These are phyloP conservation scores for Xiphorhynchus elegans DNA, from an alignment of 2,113 vertebrate species.

Conservation along the genomic window DNA sequence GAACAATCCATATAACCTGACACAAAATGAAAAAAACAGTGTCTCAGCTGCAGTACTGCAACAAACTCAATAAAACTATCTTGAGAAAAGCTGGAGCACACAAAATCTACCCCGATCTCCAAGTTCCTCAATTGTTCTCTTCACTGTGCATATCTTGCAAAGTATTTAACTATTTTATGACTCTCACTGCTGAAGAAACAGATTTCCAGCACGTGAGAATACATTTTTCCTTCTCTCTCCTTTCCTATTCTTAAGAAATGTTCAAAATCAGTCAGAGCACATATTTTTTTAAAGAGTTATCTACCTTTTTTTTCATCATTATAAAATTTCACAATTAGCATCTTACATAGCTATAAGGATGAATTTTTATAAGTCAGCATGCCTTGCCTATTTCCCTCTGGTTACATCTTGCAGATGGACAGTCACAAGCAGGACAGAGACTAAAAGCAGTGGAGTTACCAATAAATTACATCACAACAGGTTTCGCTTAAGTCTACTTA, in stretches of 20 bases:
- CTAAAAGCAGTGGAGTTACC: background rate
- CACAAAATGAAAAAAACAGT: background rate
- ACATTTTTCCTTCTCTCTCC: background rate
- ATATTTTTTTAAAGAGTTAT: background rate
- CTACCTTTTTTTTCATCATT: background rate
- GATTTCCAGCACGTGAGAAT: background rate
- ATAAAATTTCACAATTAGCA: background rate
- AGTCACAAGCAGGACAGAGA: background rate
- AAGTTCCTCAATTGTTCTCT: background rate
- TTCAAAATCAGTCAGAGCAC: background rate
- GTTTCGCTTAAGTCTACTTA: background rate
- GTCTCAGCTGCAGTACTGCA: background rate
- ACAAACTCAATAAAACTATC: background rate
- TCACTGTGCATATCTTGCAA: background rate
- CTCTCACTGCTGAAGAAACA: background rate
- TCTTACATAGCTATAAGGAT: background rate
- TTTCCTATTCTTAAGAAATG: background rate
- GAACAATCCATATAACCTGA: background rate
- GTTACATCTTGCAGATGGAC: background rate
- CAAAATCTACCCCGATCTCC: background rate
- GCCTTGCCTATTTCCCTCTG: background rate
- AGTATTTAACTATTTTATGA: background rate
- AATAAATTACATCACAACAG: background rate
- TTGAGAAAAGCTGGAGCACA: background rate
- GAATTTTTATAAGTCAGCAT: background rate